A percentile compares a stretch with the other conserved stretches of the same genome.
Conservation (phyloP, 2,888 invertebrate genomes). For the Amblyjoppa proteus region DNA sequence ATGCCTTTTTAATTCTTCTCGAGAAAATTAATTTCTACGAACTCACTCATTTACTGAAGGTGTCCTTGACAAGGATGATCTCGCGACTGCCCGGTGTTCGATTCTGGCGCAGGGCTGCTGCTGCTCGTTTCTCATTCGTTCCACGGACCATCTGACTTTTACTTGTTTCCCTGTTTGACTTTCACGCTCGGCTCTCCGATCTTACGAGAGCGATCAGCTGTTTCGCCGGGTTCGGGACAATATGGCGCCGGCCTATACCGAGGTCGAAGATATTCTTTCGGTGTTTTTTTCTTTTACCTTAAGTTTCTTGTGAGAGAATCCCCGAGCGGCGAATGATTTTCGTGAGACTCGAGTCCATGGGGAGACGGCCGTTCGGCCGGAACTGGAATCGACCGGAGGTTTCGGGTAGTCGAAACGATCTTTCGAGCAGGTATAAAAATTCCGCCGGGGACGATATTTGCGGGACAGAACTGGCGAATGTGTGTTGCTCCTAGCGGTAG, state of each 20-base stretch:
- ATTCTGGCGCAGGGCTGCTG: conserved; percentile 47
- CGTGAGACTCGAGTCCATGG: not conserved
- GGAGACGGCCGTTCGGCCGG: not conserved
- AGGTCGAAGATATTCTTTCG: not conserved
- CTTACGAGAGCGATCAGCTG: conserved; percentile 61
- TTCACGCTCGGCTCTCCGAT: conserved; percentile 59
- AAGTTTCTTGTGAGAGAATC: conserved; percentile 8
- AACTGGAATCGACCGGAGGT: not conserved
- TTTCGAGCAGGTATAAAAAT: conserved; percentile 39
- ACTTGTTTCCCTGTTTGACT: conserved; percentile 55
- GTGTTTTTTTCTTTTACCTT: not conserved
- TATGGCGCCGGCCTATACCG: not conserved
- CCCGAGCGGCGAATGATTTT: not conserved
- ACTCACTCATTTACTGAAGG: conserved; percentile 61
- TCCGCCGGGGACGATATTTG: conserved; percentile 10
- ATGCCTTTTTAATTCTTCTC: not conserved
- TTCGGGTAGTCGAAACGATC: conserved; percentile 18
- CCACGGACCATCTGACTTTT: conserved; percentile 64
- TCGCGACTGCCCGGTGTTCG: conserved; percentile 36
- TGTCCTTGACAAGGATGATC: conserved; percentile 35
- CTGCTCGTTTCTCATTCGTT: conserved; percentile 63
- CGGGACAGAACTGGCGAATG: not conserved
- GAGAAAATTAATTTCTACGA: conserved; percentile 2
- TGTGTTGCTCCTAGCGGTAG: conserved; percentile 2
- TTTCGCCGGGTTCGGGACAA: conserved; percentile 49